Conservation (phyloP, 2,113 vertebrate genomes). For the Rhagologus leucostigma region DNA sequence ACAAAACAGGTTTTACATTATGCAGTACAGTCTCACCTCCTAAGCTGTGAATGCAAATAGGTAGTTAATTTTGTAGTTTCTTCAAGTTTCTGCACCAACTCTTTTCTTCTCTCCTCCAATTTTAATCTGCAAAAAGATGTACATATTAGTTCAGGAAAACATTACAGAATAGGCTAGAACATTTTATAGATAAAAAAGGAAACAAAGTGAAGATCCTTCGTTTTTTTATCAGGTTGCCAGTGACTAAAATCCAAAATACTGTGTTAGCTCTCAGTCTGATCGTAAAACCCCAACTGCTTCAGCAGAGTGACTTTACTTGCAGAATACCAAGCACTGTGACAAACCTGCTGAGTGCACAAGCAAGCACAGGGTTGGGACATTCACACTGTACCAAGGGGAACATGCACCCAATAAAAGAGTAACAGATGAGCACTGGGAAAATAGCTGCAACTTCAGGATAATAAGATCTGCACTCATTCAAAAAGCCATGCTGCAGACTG, state of each 20-base stretch:
- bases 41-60: constrained; percentile 81
- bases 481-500: neutral
- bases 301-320: neutral
- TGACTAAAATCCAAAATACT: neutral
- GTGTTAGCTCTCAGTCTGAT: neutral
- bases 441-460: neutral
- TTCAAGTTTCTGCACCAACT: constrained; percentile 79
- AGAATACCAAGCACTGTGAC: neutral
- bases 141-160: neutral
- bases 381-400: neutral
- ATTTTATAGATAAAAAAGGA: neutral
- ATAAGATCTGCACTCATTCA: neutral
- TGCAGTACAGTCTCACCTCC: constrained; percentile 67
- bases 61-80: constrained; percentile 80
- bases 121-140: constrained; percentile 71
- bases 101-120: constrained; percentile 79
- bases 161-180: neutral
- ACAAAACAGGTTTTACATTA: neutral
- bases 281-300: neutral
- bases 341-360: neutral
- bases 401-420: neutral
- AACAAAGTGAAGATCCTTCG: neutral
- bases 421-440: neutral
- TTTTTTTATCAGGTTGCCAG: neutral
- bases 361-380: neutral